Conservation (phyloP, 2,888 invertebrate species). For the Apodemia duryi region DNA sequence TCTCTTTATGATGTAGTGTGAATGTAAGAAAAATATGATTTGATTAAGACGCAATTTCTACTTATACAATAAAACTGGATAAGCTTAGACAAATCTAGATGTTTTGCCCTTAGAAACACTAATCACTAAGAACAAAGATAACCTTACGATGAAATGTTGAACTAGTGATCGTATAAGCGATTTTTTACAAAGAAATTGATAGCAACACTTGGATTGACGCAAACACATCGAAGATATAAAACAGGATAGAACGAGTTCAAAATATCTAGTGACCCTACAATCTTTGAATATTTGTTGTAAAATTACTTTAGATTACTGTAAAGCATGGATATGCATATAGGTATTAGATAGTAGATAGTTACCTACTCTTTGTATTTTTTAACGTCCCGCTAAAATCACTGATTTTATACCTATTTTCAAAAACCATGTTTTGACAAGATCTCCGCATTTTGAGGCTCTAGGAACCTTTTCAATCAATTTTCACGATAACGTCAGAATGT, state of each 20-base stretch:
- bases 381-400: no score
- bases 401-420: no score
- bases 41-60: neutral
- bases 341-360: no score
- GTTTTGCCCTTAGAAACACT: slow-evolving; percentile 3
- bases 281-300: neutral
- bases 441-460: no score
- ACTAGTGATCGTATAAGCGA: neutral
- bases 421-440: no score
- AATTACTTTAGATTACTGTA: neutral
- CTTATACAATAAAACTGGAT: neutral
- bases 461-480: no score
- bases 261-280: neutral
- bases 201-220: neutral
- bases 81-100: neutral
- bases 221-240: slow-evolving; percentile 10
- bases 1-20: no score
- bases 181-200: slow-evolving; percentile 10
- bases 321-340: neutral
- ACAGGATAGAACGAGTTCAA: neutral
- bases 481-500: no score
- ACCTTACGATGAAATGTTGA: slow-evolving; percentile 9
- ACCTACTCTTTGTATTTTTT: no score
- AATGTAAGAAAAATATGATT: no score
- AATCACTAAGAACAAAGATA: neutral